Base-by-base conservation (phyloP, 2,888 invertebrate genomes). In the Erynnis tages region DNA sequence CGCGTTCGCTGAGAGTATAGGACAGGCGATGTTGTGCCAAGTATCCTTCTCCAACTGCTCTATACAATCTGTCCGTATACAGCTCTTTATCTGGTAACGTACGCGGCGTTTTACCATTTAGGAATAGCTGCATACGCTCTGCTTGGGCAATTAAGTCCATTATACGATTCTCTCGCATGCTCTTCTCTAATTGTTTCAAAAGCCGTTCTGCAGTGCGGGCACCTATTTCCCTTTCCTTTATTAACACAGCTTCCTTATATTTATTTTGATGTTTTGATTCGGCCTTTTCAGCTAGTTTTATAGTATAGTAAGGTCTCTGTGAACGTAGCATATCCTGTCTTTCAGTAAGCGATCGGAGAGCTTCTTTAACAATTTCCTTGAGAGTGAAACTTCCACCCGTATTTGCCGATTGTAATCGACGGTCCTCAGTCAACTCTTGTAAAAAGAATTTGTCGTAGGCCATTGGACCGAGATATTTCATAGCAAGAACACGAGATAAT, bases 391-490 rank as follows among this genome's bases (percentile, higher is more conserved):
- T 83, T 13, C 89, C 88, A 35, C 58, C 62, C 1, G 76, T 59
- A 62, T 89, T 89, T 0, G 89, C 88, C 25, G 87, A 85, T 48
- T 70, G 63, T 10, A 88, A 59, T n/a, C 86, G 70, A 27, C 65
- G 69, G 54, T 88, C 86, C 19, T 79, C 70, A 10, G 62, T 67
- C 1, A 88, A 72, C 35, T 77, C 73, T 56, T 79, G 75, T 13
- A 88, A 72, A 59, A 87, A 88, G 65, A 88, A 88, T 56, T 88
- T 89, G 58, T 88, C 89, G 27, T 86, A 84, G 4, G 89, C 88
- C 88, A 88, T 88, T 1, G 86, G 86, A 1, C 87, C 89, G 4
- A 88, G 69, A 66, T 89, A 89, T 67, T 89, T 89, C 83, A 83
- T 85, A 21, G 89, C 87, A 21, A 89, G 74, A 10, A 89, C 88